phyloP scores from a whole-genome alignment of 1,140 invertebrate species.

The Drosophila pseudoobscura region DNA sequence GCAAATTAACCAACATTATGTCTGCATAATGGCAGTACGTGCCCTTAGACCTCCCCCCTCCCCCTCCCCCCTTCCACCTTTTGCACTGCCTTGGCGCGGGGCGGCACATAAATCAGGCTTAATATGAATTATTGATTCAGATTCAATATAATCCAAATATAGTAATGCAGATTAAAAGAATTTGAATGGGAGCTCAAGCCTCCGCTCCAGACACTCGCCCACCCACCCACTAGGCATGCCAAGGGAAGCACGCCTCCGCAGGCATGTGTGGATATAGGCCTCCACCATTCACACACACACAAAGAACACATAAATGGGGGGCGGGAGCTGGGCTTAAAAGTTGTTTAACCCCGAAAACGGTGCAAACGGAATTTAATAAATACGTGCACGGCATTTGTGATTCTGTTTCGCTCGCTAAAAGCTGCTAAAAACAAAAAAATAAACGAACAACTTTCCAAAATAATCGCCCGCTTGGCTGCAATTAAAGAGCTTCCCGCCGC shows the following conservation, averaged over 20 bases:
- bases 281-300: conserved; percentile 10
- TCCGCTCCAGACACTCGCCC: conserved; percentile 10
- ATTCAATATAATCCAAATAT: conserved; percentile 42
- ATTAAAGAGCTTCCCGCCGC: conserved; percentile 61
- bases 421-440: conserved; percentile 30
- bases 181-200: conserved; percentile 34
- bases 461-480: conserved; percentile 71
- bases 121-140: conserved; percentile 63
- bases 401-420: conserved; percentile 40
- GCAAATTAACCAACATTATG: conserved; percentile 53
- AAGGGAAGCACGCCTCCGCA: background rate
- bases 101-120: conserved; percentile 51
- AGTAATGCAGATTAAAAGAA: conserved; percentile 49
- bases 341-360: conserved; percentile 57
- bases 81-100: background rate
- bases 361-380: conserved; percentile 76
- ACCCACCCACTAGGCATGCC: conserved; percentile 5
- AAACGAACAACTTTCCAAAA: conserved; percentile 57
- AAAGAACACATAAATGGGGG: conserved; percentile 24
- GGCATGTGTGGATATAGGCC: background rate
- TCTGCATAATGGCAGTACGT: conserved; percentile 47
- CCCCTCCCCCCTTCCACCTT: no score
- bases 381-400: conserved; percentile 71
- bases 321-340: conserved; percentile 38
- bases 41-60: conserved; percentile 12